Percentiles rank a stretch among this genome's conserved stretches.
Evolutionary conservation across 2,113 vertebrate genomes (phyloP).

Genomic region (Empidonax traillii): DNA sequence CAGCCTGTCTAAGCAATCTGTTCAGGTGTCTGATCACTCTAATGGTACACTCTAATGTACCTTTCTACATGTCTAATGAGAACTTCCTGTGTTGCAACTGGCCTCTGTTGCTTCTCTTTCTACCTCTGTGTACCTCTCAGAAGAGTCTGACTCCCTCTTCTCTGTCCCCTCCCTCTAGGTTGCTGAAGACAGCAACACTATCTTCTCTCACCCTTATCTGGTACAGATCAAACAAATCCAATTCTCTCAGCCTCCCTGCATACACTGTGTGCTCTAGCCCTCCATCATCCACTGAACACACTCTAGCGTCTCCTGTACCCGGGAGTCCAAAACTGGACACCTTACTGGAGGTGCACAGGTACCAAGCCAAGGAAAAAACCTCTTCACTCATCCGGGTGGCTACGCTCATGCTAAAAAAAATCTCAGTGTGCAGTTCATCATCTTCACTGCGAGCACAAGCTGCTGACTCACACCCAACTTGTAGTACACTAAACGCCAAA

Average conservation of each 20-base stretch:
- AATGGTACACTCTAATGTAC: background rate
- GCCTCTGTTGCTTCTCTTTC: background rate
- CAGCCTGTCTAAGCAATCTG: background rate
- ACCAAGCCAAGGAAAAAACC: background rate
- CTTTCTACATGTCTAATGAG: background rate
- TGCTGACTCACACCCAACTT: background rate
- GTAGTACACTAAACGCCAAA: background rate
- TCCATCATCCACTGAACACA: background rate
- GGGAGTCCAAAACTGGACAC: background rate
- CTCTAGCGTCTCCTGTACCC: background rate
- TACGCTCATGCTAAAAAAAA: background rate
- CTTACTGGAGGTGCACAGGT: accelerated
- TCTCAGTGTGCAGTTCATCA: accelerated
- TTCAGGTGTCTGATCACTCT: background rate
- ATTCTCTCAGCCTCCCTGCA: background rate
- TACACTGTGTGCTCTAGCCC: background rate
- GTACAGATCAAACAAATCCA: background rate
- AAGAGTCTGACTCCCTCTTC: background rate
- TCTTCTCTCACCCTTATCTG: background rate
- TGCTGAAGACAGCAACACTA: background rate
- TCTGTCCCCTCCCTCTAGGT: background rate
- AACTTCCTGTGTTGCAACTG: background rate
- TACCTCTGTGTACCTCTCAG: background rate
- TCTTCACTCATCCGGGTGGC: background rate
- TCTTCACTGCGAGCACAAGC: background rate